These are phyloP conservation scores for Clarias laeviceps DNA, from an alignment of 2,797 vertebrate genomes.

Conservation along the genomic window DNA sequence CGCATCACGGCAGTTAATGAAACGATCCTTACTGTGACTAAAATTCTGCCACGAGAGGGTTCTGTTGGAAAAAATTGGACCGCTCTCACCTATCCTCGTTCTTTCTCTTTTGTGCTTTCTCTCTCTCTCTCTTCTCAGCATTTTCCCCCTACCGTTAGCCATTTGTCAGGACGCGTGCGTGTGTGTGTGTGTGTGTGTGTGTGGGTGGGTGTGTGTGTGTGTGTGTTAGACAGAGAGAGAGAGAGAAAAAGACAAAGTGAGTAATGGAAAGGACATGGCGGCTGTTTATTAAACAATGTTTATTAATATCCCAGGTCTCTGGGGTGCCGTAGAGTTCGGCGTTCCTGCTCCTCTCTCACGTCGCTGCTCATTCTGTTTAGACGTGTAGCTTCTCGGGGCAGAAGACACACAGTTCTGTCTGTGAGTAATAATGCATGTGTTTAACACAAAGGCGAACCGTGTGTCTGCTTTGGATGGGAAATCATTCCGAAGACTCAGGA, in stretches of 20 bases:
- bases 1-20: slow-evolving; percentile 58
- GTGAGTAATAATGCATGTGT: background rate
- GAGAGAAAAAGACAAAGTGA: background rate
- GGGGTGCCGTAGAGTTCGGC: background rate
- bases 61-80: background rate
- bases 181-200: background rate
- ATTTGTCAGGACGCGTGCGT: background rate
- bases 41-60: slow-evolving; percentile 26
- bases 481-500: background rate
- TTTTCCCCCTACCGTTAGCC: background rate
- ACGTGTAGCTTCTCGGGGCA: background rate
- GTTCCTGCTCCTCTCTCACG: background rate
- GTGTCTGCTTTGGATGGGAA: background rate
- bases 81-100: background rate
- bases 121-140: background rate
- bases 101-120: background rate
- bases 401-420: background rate
- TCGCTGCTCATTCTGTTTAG: background rate
- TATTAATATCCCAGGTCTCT: slow-evolving; percentile 27
- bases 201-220: slow-evolving; percentile 2
- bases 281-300: slow-evolving; percentile 33
- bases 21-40: slow-evolving; percentile 68
- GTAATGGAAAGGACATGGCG: slow-evolving; percentile 18
- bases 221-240: background rate
- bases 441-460: background rate